phyloP scores from a whole-genome alignment of 2,113 vertebrate species.

The Pangasianodon hypophthalmus region DNA sequence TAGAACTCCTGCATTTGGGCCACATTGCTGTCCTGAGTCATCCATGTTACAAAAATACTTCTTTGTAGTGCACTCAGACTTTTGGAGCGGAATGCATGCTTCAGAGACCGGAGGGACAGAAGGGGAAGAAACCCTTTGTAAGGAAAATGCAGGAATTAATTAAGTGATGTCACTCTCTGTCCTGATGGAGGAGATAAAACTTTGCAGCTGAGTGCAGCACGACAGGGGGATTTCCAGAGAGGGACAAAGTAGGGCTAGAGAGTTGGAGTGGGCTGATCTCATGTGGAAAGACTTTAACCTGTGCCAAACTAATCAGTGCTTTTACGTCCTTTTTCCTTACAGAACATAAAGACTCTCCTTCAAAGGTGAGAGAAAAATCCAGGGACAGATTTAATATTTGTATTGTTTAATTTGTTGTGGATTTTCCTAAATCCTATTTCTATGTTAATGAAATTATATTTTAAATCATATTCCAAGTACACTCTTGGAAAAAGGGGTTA shows the following conservation, averaged over 20 bases:
- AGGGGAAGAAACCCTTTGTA: background rate
- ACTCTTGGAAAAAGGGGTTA: background rate
- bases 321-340: slow-evolving; percentile 44
- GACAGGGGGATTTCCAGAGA: slow-evolving; percentile 69
- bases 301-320: slow-evolving; percentile 61
- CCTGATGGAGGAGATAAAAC: slow-evolving; percentile 63
- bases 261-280: slow-evolving; percentile 68
- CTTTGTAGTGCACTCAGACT: background rate
- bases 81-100: background rate
- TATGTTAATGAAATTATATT: background rate
- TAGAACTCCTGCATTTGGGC: background rate
- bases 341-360: slow-evolving; percentile 76
- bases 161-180: slow-evolving; percentile 61
- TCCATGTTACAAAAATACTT: slow-evolving; percentile 9
- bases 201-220: slow-evolving; percentile 46
- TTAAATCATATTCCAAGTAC: background rate
- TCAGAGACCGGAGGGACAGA: background rate
- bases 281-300: slow-evolving; percentile 68
- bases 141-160: slow-evolving; percentile 63
- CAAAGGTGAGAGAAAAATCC: slow-evolving; percentile 72
- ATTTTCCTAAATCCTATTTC: background rate
- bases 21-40: slow-evolving; percentile 10
- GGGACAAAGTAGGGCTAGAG: background rate
- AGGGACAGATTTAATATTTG: slow-evolving; percentile 24
- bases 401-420: background rate